Percentiles rank a stretch among this genome's conserved stretches.
phyloP scores from a whole-genome alignment of 1,140 invertebrate species.

The Drosophila lini region DNA sequence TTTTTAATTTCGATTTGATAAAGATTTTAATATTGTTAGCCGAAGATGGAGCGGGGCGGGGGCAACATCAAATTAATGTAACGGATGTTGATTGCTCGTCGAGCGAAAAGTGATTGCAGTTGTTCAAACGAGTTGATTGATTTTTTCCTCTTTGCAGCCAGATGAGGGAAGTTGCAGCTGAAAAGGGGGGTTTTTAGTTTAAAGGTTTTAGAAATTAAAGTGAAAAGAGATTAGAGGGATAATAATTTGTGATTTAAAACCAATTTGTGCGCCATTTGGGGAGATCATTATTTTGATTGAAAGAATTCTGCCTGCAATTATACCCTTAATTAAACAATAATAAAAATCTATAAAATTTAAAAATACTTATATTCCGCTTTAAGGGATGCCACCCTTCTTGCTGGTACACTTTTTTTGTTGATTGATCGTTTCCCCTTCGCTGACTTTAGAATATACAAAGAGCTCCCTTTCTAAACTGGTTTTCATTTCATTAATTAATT shows the following conservation, averaged over 20 bases:
- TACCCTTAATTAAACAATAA: neutral
- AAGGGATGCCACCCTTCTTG: neutral
- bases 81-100: conserved; percentile 71
- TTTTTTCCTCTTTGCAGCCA: conserved; percentile 27
- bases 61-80: conserved; percentile 75
- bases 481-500: conserved; percentile 50
- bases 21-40: conserved; percentile 79
- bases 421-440: conserved; percentile 6
- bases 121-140: conserved; percentile 46
- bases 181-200: neutral
- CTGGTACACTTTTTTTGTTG: neutral
- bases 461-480: neutral
- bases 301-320: accelerated
- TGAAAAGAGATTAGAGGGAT: neutral
- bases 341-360: neutral
- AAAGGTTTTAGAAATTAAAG: neutral
- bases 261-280: neutral
- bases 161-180: neutral
- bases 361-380: neutral
- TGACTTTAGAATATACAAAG: neutral
- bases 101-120: conserved; percentile 62
- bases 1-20: conserved; percentile 82
- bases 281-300: neutral
- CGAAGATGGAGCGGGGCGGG: conserved; percentile 24
- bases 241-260: neutral